Evolutionary conservation across 1,140 invertebrate genomes (phyloP).

Genomic region (Trinorchestia longiramus): DNA sequence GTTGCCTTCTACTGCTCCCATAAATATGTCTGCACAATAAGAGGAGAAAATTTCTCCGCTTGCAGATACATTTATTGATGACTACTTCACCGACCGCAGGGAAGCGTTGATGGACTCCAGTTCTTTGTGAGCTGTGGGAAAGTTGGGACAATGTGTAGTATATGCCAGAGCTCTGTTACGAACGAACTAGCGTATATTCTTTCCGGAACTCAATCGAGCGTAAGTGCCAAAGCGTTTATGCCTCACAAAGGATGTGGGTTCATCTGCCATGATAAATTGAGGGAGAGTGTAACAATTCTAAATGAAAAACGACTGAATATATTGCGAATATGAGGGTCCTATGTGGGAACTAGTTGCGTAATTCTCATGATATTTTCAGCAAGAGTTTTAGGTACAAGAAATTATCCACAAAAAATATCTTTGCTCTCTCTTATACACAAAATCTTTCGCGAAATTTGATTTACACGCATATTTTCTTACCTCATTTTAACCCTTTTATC

Average conservation of each 20-base stretch:
- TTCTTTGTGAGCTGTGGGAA: conserved; percentile 38
- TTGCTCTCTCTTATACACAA: not conserved
- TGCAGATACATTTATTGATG: not conserved
- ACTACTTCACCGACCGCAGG: not conserved
- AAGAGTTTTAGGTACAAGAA: not conserved
- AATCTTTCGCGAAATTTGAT: not conserved
- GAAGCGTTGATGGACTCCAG: not conserved
- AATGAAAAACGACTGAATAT: not conserved
- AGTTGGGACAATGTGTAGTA: not conserved
- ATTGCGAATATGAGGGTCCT: not conserved
- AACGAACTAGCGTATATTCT: not conserved
- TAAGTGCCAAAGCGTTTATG: not conserved
- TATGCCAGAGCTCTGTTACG: not conserved
- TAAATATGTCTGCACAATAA: not conserved
- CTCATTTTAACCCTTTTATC: not conserved
- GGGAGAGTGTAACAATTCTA: not conserved
- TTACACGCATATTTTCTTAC: not conserved
- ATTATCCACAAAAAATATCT: not conserved
- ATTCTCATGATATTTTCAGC: not conserved
- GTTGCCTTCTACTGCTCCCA: not conserved
- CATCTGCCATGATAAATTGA: not conserved
- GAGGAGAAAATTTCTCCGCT: not conserved
- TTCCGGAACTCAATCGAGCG: not conserved
- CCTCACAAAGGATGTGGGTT: not conserved
- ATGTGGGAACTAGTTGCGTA: not conserved